Percentiles rank a stretch among this genome's conserved stretches.
These are phyloP conservation scores for Semnornis frantzii DNA, from an alignment of 2,113 vertebrate species.

Conservation along the genomic window DNA sequence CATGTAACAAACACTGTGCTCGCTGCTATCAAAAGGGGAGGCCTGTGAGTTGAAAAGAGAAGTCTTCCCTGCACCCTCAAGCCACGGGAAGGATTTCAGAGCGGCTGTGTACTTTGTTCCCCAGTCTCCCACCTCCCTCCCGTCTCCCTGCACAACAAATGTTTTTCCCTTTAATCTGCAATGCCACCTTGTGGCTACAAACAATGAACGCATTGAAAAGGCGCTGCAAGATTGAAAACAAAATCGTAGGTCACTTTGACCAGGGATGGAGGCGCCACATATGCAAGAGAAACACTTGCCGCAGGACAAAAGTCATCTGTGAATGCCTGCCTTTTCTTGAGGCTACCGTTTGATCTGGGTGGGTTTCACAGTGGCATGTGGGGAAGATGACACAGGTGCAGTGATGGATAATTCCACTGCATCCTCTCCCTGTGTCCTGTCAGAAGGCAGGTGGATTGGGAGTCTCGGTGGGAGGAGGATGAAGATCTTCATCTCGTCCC, in stretches of 20 bases:
- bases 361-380: rapidly evolving
- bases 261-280: neutral
- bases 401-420: neutral
- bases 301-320: neutral
- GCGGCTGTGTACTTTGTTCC: neutral
- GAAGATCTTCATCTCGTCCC: neutral
- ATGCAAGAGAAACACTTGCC: neutral
- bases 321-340: neutral
- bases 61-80: neutral
- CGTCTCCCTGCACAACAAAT: neutral
- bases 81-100: neutral
- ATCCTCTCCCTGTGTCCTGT: rapidly evolving
- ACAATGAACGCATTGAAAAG: slow-evolving; percentile 40
- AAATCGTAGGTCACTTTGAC: neutral
- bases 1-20: neutral
- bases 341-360: neutral
- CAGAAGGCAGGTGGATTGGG: neutral
- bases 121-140: neutral
- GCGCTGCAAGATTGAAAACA: neutral
- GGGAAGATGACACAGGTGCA: neutral
- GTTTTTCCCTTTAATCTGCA: slow-evolving; percentile 77
- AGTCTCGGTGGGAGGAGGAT: neutral
- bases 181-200: slow-evolving; percentile 79
- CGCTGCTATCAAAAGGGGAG: neutral
- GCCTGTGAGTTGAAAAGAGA: neutral